Base-by-base conservation (phyloP, 2,797 vertebrate species). In the Phyllotis vaccarum region DNA sequence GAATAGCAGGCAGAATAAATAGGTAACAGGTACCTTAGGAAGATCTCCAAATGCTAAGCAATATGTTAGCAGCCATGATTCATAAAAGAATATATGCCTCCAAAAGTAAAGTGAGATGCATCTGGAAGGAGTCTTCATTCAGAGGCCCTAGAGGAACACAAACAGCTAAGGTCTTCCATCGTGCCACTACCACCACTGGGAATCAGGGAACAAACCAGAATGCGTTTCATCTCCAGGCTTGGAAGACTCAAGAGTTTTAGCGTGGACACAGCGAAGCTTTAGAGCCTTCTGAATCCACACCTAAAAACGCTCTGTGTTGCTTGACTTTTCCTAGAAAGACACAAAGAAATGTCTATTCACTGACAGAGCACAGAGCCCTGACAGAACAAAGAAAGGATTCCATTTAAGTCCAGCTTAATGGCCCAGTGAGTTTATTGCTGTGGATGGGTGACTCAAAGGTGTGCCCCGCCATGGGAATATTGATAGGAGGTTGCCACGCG, bases 91-190 rank as follows among this genome's bases (percentile, higher is more conserved):
- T 10, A 8, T 5, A 10, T 58, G 29, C 11, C 85, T 94, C 46
- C 49, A 52, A 78, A 89, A 12, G 43, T 10, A 82, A 5, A 3
- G 43, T 54, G 58, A 31, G 19, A 22, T 34, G 49, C 13, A 72
- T n/a, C 66, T 19, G 54, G 86, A 72, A 86, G 60, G 14, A 5
- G 37, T 91, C 64, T 70, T 78, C 40, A 1, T 52, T 93, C 68
- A n/a, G 49, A 82, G 93, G 37, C 2, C 9, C 13, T 21, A 75
- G 54, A 40, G 1, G 8, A 85, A 80, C 4, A 85, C 72, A 49
- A n/a, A 0, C 1, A 46, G 31, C 1, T 75, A 7, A 68, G 9
- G 0, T 27, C 9, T 76, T 68, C 16, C 12, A 0, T 7, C 5
- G 11, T 85, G 43, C 46, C 11, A 31, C 3, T 19, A 22, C 24